Evolutionary conservation across 1,140 invertebrate genomes (phyloP).

Genomic region (Pemphigus obesinymphae): DNA sequence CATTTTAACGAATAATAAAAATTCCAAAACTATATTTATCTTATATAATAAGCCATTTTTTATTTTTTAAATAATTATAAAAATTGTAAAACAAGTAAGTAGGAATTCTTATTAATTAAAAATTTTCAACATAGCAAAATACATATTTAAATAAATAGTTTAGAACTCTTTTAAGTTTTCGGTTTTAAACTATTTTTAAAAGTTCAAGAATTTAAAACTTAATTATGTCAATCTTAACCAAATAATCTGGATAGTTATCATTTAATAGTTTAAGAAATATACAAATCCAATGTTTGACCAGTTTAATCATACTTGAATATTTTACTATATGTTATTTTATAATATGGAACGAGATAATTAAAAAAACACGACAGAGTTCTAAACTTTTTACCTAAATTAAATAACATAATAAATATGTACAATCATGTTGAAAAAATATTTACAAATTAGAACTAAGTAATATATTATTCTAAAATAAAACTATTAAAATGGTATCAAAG

Average conservation of each 20-base stretch:
- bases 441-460: constrained; percentile 20
- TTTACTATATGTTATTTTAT: neutral
- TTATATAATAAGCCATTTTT: constrained; percentile 4
- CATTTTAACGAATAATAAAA: constrained; percentile 16
- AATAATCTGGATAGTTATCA: neutral
- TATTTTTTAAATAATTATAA: constrained; percentile 20
- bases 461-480: constrained; percentile 19
- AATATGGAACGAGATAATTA: neutral
- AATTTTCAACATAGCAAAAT: neutral
- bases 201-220: neutral
- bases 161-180: neutral
- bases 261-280: neutral
- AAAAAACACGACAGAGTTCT: neutral
- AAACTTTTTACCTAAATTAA: constrained; percentile 9
- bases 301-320: neutral
- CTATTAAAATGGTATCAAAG: constrained; percentile 11
- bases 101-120: constrained; percentile 32
- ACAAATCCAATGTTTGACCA: neutral
- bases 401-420: constrained; percentile 18
- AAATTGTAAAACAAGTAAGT: constrained; percentile 41
- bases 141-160: constrained; percentile 16
- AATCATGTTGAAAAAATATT: constrained; percentile 6
- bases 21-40: constrained; percentile 18
- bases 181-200: neutral
- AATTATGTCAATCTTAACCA: neutral